Base-by-base conservation (phyloP, 2,113 vertebrate species). In the Uropsilus gracilis region DNA sequence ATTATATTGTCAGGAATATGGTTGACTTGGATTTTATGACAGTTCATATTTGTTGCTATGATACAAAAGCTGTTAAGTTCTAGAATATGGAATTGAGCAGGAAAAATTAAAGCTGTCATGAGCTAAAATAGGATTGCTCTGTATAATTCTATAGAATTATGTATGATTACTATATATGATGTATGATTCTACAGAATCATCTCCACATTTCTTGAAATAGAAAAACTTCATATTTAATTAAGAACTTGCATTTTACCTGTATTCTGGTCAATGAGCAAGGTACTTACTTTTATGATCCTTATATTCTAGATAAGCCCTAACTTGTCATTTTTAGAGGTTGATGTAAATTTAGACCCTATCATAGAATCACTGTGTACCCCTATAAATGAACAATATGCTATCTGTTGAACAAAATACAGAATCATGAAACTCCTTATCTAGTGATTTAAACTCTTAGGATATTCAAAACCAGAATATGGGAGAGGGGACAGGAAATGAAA, bases 361-460 rank as follows among this genome's bases (percentile, higher is more conserved):
- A 20, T 75, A 66, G 48, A 85, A 73, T 30, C 28, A 64, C 9
- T 50, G 22, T 90, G 26, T 86, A 61, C 64, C 85, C 10, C 68
- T 96, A 0, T 85, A 95, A 92, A 46, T 94, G 88, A 82, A 39
- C 86, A 91, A 17, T 93, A 82, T 82, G 37, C n/a, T 88, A 30
- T 22, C 8, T 92, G 20, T 30, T 77, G 6, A 89, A 86, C 10
- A 87, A 94, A 66, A 80, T 37, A 81, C 6, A 82, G 48, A 94
- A 75, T 88, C 11, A 66, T 91, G 32, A 75, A 64, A 78, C n/a
- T 84, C 68, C 44, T 72, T 80, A 94, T 39, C 69, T 69, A 42
- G 22, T 94, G 28, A 71, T 57, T 84, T 64, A 90, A 92, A 88
- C 61, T 89, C 46, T 91, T 90, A 32, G 6, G 16, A 77, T 94